A percentile compares a stretch with the other conserved stretches of the same genome.
Evolutionary conservation across 1,140 invertebrate genomes (phyloP).

Genomic region (Cherax quadricarinatus): DNA sequence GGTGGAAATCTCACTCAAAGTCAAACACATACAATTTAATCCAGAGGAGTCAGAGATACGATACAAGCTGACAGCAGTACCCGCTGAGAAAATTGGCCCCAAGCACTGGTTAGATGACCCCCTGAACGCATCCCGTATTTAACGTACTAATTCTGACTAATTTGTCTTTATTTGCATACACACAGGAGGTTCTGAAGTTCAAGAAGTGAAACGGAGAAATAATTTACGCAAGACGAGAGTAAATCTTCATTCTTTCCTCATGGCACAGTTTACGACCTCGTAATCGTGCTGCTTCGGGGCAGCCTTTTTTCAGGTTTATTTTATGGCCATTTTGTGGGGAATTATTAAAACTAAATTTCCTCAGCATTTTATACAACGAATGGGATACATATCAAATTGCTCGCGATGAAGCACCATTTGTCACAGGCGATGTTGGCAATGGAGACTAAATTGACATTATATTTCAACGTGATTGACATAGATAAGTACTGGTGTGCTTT

Average conservation of each 20-base stretch:
- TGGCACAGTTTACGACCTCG: slow-evolving; percentile 8
- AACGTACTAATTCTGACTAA: background rate
- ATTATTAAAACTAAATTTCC: background rate
- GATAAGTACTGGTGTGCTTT: background rate
- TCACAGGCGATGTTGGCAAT: background rate
- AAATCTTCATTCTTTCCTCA: background rate
- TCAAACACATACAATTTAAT: slow-evolving; percentile 31
- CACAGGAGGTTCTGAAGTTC: background rate
- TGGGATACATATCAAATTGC: background rate
- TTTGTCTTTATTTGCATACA: slow-evolving; percentile 21
- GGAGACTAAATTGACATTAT: background rate
- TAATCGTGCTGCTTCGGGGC: slow-evolving; percentile 1
- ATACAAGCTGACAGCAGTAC: background rate
- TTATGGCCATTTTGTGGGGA: background rate
- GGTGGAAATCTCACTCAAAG: slow-evolving; percentile 24
- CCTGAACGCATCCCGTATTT: background rate
- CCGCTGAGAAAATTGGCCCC: background rate
- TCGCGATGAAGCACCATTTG: background rate
- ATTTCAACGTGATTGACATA: background rate
- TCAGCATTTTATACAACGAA: background rate
- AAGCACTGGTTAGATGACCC: background rate
- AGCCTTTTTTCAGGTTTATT: background rate
- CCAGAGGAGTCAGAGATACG: background rate
- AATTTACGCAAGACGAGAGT: slow-evolving; percentile 3
- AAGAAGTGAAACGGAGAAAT: background rate